A percentile compares a stretch with the other conserved stretches of the same genome.
Conservation (phyloP, 2,113 vertebrate genomes). For the Grallaria varia region DNA sequence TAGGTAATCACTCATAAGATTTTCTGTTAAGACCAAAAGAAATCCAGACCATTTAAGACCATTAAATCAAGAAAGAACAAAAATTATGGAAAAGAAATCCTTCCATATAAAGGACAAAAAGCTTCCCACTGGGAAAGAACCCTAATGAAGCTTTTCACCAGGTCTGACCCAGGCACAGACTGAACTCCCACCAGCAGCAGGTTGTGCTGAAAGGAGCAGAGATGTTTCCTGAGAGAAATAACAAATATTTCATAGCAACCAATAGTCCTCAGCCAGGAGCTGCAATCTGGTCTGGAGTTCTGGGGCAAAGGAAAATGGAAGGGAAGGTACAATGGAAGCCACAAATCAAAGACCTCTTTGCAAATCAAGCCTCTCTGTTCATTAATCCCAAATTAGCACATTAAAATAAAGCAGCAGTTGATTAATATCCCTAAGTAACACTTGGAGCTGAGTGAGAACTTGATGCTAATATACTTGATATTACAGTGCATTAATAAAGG, state of each 20-base stretch:
- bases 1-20: no score
- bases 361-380: slow-evolving; percentile 40
- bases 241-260: neutral
- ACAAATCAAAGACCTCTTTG: slow-evolving; percentile 32
- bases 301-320: neutral
- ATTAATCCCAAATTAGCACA: slow-evolving; percentile 58
- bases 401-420: slow-evolving; percentile 60
- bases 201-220: neutral
- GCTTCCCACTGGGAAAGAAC: neutral
- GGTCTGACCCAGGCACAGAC: neutral
- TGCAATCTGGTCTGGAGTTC: neutral
- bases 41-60: neutral
- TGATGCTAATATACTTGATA: neutral
- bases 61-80: neutral
- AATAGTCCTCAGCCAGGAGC: neutral
- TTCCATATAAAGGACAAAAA: neutral
- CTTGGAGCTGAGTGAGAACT: slow-evolving; percentile 17
- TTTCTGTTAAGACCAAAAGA: neutral
- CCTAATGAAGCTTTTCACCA: neutral
- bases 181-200: neutral
- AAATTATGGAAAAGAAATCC: neutral
- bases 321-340: neutral
- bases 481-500: slow-evolving; percentile 25
- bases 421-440: slow-evolving; percentile 49
- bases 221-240: neutral